These are phyloP conservation scores for Drosophila miranda DNA, from an alignment of 1,140 invertebrate genomes.

Conservation along the genomic window DNA sequence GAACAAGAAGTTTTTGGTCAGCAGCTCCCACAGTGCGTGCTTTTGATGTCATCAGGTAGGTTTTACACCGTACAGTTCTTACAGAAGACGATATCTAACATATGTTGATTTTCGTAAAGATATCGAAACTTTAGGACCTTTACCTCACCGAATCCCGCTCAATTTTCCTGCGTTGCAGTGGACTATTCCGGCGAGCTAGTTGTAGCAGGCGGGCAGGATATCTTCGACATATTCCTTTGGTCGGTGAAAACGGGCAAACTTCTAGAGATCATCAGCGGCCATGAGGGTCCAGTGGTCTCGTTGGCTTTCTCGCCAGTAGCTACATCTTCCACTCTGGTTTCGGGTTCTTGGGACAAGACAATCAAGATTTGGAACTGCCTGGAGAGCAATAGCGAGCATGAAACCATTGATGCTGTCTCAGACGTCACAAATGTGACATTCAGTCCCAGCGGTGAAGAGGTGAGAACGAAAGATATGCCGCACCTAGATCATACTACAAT, in stretches of 20 bases:
- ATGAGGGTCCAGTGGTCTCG: conserved; percentile 94
- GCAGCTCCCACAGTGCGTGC: conserved; percentile 95
- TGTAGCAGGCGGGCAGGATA: conserved; percentile 95
- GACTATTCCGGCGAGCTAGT: conserved; percentile 95
- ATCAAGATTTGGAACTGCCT: conserved; percentile 93
- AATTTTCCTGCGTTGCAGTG: conserved; percentile 95
- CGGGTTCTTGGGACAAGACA: conserved; percentile 97
- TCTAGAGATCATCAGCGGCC: conserved; percentile 95
- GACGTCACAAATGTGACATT: conserved; percentile 94
- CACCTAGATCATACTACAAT: neutral
- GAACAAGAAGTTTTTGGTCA: conserved; percentile 95
- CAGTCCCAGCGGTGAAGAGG: conserved; percentile 93
- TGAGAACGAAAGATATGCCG: conserved; percentile 30
- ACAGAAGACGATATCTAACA: conserved; percentile 69
- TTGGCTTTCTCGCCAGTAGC: conserved; percentile 91
- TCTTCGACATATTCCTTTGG: conserved; percentile 98
- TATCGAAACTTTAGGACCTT: conserved; percentile 99
- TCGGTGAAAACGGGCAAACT: conserved; percentile 95
- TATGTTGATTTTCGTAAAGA: conserved; percentile 9
- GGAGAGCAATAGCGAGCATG: conserved; percentile 91
- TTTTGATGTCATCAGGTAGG: conserved; percentile 91
- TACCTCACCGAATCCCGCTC: conserved; percentile 93
- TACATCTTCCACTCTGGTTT: conserved; percentile 89
- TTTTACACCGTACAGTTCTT: neutral
- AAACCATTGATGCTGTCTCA: conserved; percentile 90